Evolutionary conservation across 2,797 vertebrate species (phyloP).

Genomic region (Xenentodon cancila): DNA sequence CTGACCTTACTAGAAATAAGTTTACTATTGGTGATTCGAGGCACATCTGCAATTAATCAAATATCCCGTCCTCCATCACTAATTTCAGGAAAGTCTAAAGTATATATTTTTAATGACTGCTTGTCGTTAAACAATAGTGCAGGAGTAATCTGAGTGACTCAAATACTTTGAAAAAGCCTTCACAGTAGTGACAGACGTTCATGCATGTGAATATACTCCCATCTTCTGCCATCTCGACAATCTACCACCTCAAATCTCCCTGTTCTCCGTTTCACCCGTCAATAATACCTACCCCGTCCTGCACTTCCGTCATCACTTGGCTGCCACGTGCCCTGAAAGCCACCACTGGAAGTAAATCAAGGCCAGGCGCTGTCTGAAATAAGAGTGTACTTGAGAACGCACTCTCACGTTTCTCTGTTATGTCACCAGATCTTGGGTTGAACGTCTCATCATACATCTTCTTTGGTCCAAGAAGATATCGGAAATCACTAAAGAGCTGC

Average conservation of each 20-base stretch:
- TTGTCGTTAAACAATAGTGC: too few species aligned
- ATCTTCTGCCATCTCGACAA: constrained; percentile 31
- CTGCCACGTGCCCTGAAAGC: constrained; percentile 37
- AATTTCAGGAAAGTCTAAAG: too few species aligned
- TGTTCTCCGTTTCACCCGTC: constrained; percentile 33
- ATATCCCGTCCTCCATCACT: too few species aligned
- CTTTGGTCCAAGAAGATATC: constrained; percentile 22
- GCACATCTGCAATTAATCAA: too few species aligned
- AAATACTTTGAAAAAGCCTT: not conserved
- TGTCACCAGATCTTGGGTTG: constrained; percentile 51
- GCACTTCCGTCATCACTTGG: constrained; percentile 30
- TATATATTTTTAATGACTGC: too few species aligned
- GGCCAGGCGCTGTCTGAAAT: constrained; percentile 37
- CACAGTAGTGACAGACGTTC: not conserved
- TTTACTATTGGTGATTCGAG: too few species aligned
- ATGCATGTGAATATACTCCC: constrained; percentile 15
- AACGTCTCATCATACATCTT: not conserved
- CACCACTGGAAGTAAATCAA: constrained; percentile 45
- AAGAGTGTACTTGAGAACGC: constrained; percentile 48
- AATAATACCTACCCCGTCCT: constrained; percentile 26
- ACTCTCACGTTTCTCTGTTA: constrained; percentile 63
- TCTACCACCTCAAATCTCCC: constrained; percentile 32
- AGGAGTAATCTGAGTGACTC: too few species aligned
- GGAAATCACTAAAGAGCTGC: constrained; percentile 41
- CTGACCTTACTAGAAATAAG: too few species aligned